phyloP scores from a whole-genome alignment of 2,888 invertebrate genomes.

The Agonopterix arenella region DNA sequence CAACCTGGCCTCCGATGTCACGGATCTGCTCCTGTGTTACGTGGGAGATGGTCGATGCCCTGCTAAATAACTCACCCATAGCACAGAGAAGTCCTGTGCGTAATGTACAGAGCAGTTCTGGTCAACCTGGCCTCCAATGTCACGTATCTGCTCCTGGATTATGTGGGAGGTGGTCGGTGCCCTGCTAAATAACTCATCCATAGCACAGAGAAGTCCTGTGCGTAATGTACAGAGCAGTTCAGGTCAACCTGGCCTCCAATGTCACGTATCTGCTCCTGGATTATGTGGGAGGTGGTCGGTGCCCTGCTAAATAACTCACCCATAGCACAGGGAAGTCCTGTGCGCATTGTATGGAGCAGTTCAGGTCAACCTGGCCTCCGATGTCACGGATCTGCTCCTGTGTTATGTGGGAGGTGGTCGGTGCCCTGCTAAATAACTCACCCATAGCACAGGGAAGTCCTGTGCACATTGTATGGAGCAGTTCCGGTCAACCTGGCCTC shows the following conservation, averaged over 20 bases:
- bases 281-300: constrained; percentile 93
- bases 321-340: constrained; percentile 92
- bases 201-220: too few relatives aligned
- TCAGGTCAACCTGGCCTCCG: constrained; percentile 90
- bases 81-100: constrained; percentile 89
- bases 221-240: too few relatives aligned
- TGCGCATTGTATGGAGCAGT: constrained; percentile 93
- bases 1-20: constrained; percentile 61
- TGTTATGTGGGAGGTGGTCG: constrained; percentile 93
- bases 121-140: too few relatives aligned
- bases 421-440: constrained; percentile 74
- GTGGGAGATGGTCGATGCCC: constrained; percentile 93
- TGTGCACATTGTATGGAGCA: constrained; percentile 94
- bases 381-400: constrained; percentile 95
- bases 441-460: constrained; percentile 92
- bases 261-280: constrained; percentile 94
- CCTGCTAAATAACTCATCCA: too few relatives aligned
- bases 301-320: constrained; percentile 75
- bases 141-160: too few relatives aligned
- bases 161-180: too few relatives aligned
- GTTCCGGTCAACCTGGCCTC: constrained; percentile 90
- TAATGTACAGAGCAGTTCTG: constrained; percentile 90
- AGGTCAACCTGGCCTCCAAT: constrained; percentile 93
- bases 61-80: constrained; percentile 76
- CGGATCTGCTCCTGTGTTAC: constrained; percentile 95